Base-by-base conservation (phyloP, 2,797 vertebrate species). In the Basileuterus tristriatus region DNA sequence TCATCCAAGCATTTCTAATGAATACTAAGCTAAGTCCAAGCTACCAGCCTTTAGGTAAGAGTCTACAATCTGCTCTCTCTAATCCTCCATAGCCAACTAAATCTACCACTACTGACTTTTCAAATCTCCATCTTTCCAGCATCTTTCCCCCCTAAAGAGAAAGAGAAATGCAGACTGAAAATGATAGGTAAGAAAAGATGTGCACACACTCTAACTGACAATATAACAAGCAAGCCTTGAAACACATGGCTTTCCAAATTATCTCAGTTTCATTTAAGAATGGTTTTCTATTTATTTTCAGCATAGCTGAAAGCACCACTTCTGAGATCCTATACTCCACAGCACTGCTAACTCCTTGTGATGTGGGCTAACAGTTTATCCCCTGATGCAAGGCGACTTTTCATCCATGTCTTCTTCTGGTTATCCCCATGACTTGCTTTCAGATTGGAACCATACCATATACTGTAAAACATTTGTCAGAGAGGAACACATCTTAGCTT, bases 391-490 rank as follows among this genome's bases (percentile, higher is more conserved):
- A 87, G 93, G 47, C 72, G 83, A 77, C 46, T 91, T 94, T 91
- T 90, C 83, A 92, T 65, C 71, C 81, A 8, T 76, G 63, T 37
- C 39, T 78, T 76, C 83, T 94, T 41, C 81, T 79, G 64, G 83
- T 94, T 37, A 43, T 92, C 83, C 64, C 69, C 72, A 77, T 18
- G 24, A 91, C 76, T 80, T 71, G 47, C 43, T 72, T 90, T 93
- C 94, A 91, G 6, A 68, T 80, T 90, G 85, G 79, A 94, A 67
- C 60, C 64, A 67, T 23, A 86, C 63, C 89, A 94, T 95, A 71
- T 29, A 88, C 60, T 52, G 41, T 43, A 83, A 72, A 95, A 87
- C 74, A 84, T 56, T 89, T 89, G 89, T 69, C 69, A 93, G 72
- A 83, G 60, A 14, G 8, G 77, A 95, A 85, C 67, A 94, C 11